A percentile compares a stretch with the other conserved stretches of the same genome.
These are phyloP conservation scores for Glomeris marginata DNA, from an alignment of 2,888 invertebrate species.

Conservation along the genomic window DNA sequence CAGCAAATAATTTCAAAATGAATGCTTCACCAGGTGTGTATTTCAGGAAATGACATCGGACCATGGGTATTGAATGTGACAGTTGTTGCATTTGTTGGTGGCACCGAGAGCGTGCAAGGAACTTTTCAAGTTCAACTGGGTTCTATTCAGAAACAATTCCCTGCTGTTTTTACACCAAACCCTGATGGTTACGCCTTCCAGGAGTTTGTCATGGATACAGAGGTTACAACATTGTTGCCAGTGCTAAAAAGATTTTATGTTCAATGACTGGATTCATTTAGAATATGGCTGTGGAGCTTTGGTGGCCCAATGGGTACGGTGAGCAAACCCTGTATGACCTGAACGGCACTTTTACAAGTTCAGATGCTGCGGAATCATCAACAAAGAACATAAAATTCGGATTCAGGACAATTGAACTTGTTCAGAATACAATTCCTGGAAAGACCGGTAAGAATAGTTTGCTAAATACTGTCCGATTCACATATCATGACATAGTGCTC, in stretches of 20 bases:
- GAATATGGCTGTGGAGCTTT: constrained; percentile 39
- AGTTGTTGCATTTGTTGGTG: too few relatives aligned
- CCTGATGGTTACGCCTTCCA: too few relatives aligned
- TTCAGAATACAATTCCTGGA: constrained; percentile 47
- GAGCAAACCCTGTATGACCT: constrained; percentile 58
- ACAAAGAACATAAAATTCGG: constrained; percentile 51
- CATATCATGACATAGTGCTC: background rate
- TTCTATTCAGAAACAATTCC: background rate
- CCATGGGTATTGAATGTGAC: too few relatives aligned
- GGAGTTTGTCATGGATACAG: too few relatives aligned
- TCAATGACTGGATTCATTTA: too few relatives aligned
- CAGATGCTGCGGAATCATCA: constrained; percentile 22
- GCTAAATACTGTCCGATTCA: background rate
- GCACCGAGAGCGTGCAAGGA: too few relatives aligned
- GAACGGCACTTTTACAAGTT: constrained; percentile 35
- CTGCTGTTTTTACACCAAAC: too few relatives aligned
- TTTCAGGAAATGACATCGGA: background rate
- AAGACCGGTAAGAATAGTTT: constrained; percentile 6
- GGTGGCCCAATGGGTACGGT: constrained; percentile 97
- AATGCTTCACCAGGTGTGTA: background rate
- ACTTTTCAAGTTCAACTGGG: too few relatives aligned
- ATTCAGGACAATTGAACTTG: constrained; percentile 68
- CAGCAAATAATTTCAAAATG: background rate
- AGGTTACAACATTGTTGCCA: too few relatives aligned
- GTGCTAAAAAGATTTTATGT: too few relatives aligned